A percentile compares a stretch with the other conserved stretches of the same genome.
phyloP scores from a whole-genome alignment of 2,888 invertebrate species.

The Phyllotreta striolata region DNA sequence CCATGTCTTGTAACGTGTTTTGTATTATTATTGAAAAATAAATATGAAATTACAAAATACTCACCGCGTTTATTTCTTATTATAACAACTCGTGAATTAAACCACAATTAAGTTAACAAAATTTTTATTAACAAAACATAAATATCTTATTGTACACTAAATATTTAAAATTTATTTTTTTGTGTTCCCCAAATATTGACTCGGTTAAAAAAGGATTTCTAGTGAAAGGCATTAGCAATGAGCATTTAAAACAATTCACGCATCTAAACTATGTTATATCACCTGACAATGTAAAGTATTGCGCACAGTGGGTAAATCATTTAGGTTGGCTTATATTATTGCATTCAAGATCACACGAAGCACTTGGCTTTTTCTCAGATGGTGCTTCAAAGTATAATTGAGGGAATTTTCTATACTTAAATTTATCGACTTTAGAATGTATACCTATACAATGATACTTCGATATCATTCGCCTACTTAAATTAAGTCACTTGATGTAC shows the following conservation, averaged over 20 bases:
- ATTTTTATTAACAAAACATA: constrained; percentile 35
- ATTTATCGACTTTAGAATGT: no score
- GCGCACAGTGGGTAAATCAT: constrained; percentile 6
- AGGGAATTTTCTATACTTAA: not conserved
- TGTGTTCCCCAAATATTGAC: constrained; percentile 34
- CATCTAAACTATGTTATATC: constrained; percentile 11
- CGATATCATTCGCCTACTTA: no score
- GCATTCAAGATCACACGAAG: constrained; percentile 22
- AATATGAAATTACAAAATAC: constrained; percentile 31
- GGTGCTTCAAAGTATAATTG: constrained; percentile 9
- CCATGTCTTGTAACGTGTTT: constrained; percentile 42
- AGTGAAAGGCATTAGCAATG: not conserved
- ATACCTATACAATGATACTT: no score
- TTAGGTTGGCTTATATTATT: constrained; percentile 16
- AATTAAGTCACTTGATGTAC: no score
- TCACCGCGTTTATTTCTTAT: not conserved
- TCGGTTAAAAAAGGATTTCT: constrained; percentile 20
- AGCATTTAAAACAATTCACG: not conserved
- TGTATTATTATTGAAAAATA: constrained; percentile 42
- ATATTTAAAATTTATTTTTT: constrained; percentile 23
- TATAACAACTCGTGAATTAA: not conserved
- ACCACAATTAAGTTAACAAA: constrained; percentile 21
- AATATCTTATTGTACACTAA: constrained; percentile 26
- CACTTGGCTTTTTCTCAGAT: constrained; percentile 3
- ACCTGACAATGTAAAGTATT: constrained; percentile 4